A percentile compares a stretch with the other conserved stretches of the same genome.
These are phyloP conservation scores for Eilema depressum DNA, from an alignment of 2,888 invertebrate species.

Conservation along the genomic window DNA sequence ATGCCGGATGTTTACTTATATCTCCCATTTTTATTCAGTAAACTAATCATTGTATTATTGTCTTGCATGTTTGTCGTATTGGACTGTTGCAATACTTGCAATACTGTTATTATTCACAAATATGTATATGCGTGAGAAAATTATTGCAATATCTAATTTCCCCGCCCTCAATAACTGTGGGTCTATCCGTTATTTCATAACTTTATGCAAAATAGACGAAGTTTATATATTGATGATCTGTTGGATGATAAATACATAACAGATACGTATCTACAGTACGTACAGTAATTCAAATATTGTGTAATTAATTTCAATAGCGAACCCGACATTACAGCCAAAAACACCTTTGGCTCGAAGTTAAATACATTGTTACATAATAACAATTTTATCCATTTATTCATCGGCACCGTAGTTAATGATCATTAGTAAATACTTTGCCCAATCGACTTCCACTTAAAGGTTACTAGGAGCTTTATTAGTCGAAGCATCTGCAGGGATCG, in stretches of 20 bases:
- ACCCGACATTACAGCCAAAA: slow-evolving; percentile 11
- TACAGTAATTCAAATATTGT: not conserved
- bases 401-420: slow-evolving; percentile 24
- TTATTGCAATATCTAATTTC: not conserved
- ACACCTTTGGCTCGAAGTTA: slow-evolving; percentile 15
- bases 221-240: not conserved
- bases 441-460: slow-evolving; percentile 41
- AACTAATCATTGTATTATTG: not conserved
- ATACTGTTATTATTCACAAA: not conserved
- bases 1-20: no score
- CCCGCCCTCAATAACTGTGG: not conserved
- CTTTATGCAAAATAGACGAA: slow-evolving; percentile 1
- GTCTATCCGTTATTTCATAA: not conserved
- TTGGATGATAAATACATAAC: not conserved
- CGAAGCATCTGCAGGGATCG: slow-evolving; percentile 39
- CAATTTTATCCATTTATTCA: slow-evolving; percentile 25
- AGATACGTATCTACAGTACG: not conserved
- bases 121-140: not conserved
- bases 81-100: not conserved
- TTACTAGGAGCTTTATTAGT: slow-evolving; percentile 45
- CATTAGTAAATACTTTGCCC: slow-evolving; percentile 33
- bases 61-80: not conserved
- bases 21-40: not conserved
- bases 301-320: not conserved
- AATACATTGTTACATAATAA: slow-evolving; percentile 18